Base-by-base conservation (phyloP, 2,888 invertebrate species). In the Heliconius cydno region DNA sequence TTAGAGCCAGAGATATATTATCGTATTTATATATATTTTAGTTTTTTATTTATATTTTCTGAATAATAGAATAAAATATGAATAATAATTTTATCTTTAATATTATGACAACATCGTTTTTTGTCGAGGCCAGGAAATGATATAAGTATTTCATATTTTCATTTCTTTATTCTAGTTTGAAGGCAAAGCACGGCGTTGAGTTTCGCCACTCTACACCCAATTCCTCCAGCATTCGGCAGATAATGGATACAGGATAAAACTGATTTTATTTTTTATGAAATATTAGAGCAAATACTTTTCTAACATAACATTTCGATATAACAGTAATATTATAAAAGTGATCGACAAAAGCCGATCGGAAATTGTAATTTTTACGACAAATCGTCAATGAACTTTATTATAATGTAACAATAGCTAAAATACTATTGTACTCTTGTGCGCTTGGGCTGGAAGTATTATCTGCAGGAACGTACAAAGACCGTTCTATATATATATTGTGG, bases 281-380 rank as follows among this genome's bases (percentile, higher is more conserved):
- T 60, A n/a, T 60, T 9, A 57, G 9, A 57, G 3, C 0, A 57
- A 57, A 57, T 57, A 57, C 22, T 57, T 57, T 22, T 57, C 57
- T n/a, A 63, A 57, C 7, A 52, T 57, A 28, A 28, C 52, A 52
- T 52, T 34, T 25, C 41, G n/a, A n/a, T 77, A 65, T 71, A 71
- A 71, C 38, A 68, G 76, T 67, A 60, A 65, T 60, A 63, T 46
- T 73, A 76, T 46, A 65, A n/a, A n/a, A n/a, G n/a, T n/a, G n/a
- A n/a, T n/a, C n/a, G n/a, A 78, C 77, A 81, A 81, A 78, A 72
- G 76, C 30, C 28, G 52, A 79, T 80, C 82, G 83, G 78, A 81
- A 76, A 81, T 81, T 79, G 79, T 81, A 76, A n/a, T 68, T 76
- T 82, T 79, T 74, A 80, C 65, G 75, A 80, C 28, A 66, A 79